Conservation (phyloP, 2,113 vertebrate species). For the Raja brachyura region DNA sequence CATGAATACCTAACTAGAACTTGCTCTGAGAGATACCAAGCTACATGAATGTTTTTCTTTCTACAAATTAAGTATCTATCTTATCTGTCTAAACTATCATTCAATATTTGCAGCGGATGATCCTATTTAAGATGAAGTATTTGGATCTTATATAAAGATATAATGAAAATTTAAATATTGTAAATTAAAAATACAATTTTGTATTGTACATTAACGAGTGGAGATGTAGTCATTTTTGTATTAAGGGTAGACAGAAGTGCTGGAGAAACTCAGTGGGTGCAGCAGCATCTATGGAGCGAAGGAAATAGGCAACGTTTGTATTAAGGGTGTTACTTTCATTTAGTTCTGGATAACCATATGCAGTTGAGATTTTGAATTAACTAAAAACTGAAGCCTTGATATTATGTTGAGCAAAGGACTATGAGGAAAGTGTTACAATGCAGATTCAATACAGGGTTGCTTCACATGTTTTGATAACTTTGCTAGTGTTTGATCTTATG, state of each 20-base stretch:
- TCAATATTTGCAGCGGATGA: neutral
- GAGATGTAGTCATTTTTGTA: neutral
- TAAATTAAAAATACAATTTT: neutral
- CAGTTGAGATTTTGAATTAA: neutral
- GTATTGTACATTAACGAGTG: too few species aligned
- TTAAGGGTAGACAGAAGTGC: too few species aligned
- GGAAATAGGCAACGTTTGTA: too few species aligned
- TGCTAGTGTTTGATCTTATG: neutral
- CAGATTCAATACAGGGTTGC: neutral
- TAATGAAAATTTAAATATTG: neutral
- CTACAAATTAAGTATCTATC: neutral
- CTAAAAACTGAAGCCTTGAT: neutral
- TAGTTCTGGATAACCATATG: neutral
- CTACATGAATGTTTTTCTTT: neutral
- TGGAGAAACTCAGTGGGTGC: too few species aligned
- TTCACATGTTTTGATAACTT: neutral
- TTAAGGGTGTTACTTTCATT: neutral
- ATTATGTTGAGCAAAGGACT: neutral
- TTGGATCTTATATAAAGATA: neutral
- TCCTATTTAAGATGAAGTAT: constrained; percentile 2
- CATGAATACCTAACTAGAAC: constrained; percentile 25
- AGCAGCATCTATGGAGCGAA: too few species aligned
- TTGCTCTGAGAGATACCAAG: neutral
- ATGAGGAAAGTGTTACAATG: neutral
- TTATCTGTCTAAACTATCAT: too few species aligned